phyloP scores from a whole-genome alignment of 2,113 vertebrate genomes.

The Falcunculus frontatus region DNA sequence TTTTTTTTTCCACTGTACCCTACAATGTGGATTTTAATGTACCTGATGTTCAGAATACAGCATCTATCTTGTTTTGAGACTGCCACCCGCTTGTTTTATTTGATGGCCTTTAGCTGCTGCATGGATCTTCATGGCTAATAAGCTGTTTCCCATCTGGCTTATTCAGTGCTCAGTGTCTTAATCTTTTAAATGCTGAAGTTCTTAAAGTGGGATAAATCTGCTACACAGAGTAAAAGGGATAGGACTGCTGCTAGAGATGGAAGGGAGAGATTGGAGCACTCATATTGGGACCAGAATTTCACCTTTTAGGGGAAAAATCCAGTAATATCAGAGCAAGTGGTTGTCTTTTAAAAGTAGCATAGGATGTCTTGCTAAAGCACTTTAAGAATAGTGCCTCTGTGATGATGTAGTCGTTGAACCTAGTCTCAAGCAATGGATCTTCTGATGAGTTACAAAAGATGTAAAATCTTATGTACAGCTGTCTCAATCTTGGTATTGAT shows the following conservation, averaged over 20 bases:
- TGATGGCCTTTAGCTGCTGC: not conserved
- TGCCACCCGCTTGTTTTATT: not conserved
- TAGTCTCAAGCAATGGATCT: not conserved
- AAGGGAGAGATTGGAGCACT: not conserved
- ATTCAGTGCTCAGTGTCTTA: not conserved
- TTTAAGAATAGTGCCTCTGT: not conserved
- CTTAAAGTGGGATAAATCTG: not conserved
- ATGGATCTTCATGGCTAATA: not conserved
- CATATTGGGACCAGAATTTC: not conserved
- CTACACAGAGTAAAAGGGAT: not conserved
- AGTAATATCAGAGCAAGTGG: not conserved
- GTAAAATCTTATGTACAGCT: not conserved
- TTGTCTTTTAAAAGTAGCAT: not conserved
- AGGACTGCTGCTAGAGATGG: not conserved
- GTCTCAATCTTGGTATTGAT: not conserved
- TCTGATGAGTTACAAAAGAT: not conserved
- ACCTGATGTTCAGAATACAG: not conserved
- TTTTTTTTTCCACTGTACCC: not conserved
- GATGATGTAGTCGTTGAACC: not conserved
- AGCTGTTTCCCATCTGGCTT: not conserved
- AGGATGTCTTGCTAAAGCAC: not conserved
- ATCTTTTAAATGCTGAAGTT: not conserved
- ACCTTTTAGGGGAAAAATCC: not conserved
- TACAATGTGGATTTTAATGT: not conserved
- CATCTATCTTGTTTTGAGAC: not conserved